Evolutionary conservation across 2,113 vertebrate species (phyloP).

Genomic region (Paramisgurnus dabryanus): DNA sequence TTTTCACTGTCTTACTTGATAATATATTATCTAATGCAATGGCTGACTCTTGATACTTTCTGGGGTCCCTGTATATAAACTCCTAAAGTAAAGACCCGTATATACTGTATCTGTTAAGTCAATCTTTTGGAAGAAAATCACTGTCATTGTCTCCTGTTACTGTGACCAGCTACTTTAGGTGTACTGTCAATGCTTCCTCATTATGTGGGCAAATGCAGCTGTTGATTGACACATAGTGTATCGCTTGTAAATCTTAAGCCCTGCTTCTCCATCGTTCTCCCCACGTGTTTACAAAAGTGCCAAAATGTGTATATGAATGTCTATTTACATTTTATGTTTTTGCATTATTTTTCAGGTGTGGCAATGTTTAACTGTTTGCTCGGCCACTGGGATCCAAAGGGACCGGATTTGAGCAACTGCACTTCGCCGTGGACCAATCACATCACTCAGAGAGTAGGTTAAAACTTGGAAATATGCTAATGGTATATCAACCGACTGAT

Average conservation of each 20-base stretch:
- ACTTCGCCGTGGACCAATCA: conserved; percentile 98
- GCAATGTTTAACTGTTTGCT: conserved; percentile 89
- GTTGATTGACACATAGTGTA: conserved; percentile 29
- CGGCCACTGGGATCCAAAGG: conserved; percentile 90
- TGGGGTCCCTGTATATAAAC: not conserved
- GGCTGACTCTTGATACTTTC: no score
- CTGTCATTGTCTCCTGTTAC: not conserved
- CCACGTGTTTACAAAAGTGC: not conserved
- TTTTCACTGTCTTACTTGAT: no score
- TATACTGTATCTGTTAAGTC: not conserved
- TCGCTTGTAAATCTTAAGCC: conserved; percentile 4
- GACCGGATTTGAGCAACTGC: conserved; percentile 98
- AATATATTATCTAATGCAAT: no score
- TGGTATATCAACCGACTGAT: not conserved
- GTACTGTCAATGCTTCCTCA: conserved; percentile 13
- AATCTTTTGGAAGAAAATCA: not conserved
- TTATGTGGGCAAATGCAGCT: conserved; percentile 28
- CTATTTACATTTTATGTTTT: conserved; percentile 18
- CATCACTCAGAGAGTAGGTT: conserved; percentile 94
- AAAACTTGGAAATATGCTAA: conserved; percentile 43
- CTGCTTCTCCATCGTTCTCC: conserved; percentile 1
- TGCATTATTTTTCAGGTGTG: conserved; percentile 79
- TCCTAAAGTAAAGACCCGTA: not conserved
- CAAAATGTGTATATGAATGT: not conserved
- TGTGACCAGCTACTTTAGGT: conserved; percentile 1